These are phyloP conservation scores for Cyanistes caeruleus DNA, from an alignment of 2,113 vertebrate species.

Conservation along the genomic window DNA sequence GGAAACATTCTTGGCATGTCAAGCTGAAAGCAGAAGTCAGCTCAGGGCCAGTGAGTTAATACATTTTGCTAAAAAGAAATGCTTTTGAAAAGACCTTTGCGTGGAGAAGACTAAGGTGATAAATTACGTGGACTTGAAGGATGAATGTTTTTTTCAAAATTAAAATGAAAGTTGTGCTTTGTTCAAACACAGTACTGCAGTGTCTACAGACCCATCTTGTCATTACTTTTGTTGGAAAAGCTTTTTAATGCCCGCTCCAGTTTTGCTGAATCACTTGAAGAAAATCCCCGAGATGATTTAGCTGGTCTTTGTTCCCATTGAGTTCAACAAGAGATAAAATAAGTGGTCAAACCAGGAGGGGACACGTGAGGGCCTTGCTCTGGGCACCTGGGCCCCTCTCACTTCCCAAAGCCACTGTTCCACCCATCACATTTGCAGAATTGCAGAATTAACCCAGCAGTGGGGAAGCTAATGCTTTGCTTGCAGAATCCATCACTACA, in stretches of 20 bases:
- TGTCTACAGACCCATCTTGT: not conserved
- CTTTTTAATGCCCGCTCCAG: not conserved
- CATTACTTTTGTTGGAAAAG: not conserved
- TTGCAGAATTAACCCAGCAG: not conserved
- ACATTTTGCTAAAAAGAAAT: not conserved
- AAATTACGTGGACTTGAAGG: not conserved
- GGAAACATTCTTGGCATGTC: not conserved
- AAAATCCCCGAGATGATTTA: not conserved
- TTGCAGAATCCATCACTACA: not conserved
- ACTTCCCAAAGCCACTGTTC: not conserved
- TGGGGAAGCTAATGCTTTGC: not conserved
- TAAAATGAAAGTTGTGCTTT: not conserved
- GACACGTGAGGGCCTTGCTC: not conserved
- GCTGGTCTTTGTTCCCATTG: not conserved
- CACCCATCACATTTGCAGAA: not conserved
- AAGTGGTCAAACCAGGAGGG: not conserved
- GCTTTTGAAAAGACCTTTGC: not conserved
- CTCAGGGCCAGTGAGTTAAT: not conserved
- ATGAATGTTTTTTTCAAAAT: not conserved
- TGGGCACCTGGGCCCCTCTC: not conserved
- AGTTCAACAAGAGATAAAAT: not conserved
- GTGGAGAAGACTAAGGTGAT: not conserved
- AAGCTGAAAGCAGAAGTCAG: not conserved
- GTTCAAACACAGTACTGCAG: not conserved
- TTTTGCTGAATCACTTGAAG: not conserved